A percentile compares a stretch with the other conserved stretches of the same genome.
Conservation (phyloP, 2,888 invertebrate genomes). For the Plemyria rubiginata region DNA sequence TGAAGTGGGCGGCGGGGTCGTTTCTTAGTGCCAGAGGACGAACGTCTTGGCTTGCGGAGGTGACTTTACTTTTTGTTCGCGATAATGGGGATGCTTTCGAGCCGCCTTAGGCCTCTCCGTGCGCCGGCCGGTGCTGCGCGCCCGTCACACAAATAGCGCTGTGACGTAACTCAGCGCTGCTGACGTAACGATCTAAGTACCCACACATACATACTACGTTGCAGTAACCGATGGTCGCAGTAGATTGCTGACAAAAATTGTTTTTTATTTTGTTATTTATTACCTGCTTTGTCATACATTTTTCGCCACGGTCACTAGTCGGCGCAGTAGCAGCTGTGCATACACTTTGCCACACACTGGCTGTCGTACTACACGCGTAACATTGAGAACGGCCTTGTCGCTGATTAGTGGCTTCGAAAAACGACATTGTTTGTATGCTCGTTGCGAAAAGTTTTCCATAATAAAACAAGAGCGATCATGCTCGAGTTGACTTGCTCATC, state of each 20-base stretch:
- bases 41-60: constrained; percentile 50
- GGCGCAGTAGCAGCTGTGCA: constrained; percentile 59
- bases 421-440: constrained; percentile 44
- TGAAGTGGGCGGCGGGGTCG: constrained; percentile 51
- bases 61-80: constrained; percentile 57
- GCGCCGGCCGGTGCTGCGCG: constrained; percentile 38
- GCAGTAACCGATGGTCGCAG: constrained; percentile 17
- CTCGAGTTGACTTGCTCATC: too few species aligned
- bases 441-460: constrained; percentile 46
- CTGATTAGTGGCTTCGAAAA: constrained; percentile 61
- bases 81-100: constrained; percentile 49
- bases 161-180: constrained; percentile 37
- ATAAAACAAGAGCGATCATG: background rate
- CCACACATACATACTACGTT: constrained; percentile 22
- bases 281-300: constrained; percentile 33
- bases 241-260: constrained; percentile 32
- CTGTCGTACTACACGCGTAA: constrained; percentile 56
- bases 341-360: constrained; percentile 48
- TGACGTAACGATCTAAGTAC: constrained; percentile 33
- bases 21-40: constrained; percentile 51
- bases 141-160: constrained; percentile 24
- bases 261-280: constrained; percentile 10
- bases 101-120: constrained; percentile 22
- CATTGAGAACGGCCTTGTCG: constrained; percentile 77
- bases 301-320: constrained; percentile 53